Conservation (phyloP, 2,113 vertebrate species). For the Arothron firmamentum region DNA sequence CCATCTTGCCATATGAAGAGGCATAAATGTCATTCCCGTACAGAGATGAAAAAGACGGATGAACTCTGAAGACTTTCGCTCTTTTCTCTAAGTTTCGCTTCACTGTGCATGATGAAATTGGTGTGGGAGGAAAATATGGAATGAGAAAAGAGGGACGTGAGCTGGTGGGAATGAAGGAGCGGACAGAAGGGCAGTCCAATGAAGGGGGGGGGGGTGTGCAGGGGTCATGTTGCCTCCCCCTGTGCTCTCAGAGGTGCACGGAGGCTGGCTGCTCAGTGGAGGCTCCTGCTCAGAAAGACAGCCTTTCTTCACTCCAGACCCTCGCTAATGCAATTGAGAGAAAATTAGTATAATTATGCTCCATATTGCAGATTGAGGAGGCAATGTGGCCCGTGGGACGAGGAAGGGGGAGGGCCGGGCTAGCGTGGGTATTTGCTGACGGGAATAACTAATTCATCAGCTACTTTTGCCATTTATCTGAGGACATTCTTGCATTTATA, state of each 20-base stretch:
- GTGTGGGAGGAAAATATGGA: conserved; percentile 60
- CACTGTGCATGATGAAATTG: conserved; percentile 26
- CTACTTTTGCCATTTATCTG: conserved; percentile 72
- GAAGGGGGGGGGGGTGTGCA: conserved; percentile 38
- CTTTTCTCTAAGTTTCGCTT: conserved; percentile 30
- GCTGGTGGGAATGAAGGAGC: conserved; percentile 42
- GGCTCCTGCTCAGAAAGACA: conserved; percentile 61
- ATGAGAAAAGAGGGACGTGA: conserved; percentile 46
- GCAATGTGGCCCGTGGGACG: conserved; percentile 66
- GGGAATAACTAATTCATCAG: conserved; percentile 70
- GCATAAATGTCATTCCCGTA: conserved; percentile 4
- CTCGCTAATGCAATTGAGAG: conserved; percentile 72
- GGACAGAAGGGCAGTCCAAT: conserved; percentile 39
- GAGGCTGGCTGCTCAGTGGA: conserved; percentile 46
- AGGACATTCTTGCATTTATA: conserved; percentile 78
- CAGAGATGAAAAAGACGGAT: not conserved
- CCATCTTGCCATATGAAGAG: conserved; percentile 6
- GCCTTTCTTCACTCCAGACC: conserved; percentile 66
- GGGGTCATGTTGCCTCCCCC: conserved; percentile 62
- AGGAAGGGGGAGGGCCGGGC: conserved; percentile 22
- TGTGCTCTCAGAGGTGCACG: conserved; percentile 54
- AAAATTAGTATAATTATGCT: conserved; percentile 76
- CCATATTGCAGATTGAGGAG: conserved; percentile 70
- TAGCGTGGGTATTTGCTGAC: conserved; percentile 73
- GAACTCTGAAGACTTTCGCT: not conserved